Evolutionary conservation across 2,113 vertebrate species (phyloP).

Genomic region (Hylia prasina): DNA sequence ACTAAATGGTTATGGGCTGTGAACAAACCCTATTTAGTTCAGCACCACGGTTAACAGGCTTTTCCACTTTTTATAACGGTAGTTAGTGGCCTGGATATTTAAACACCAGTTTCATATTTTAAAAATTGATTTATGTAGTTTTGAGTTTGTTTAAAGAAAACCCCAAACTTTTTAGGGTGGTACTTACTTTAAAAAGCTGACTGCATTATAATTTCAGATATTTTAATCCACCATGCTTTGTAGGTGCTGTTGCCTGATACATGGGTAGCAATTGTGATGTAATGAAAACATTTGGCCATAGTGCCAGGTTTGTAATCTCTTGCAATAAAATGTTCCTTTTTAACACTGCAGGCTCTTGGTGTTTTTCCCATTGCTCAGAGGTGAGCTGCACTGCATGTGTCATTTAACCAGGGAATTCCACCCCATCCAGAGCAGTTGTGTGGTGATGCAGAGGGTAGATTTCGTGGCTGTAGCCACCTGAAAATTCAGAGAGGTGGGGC

Average conservation of each 20-base stretch:
- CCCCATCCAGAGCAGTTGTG: too few species aligned
- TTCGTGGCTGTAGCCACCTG: not conserved
- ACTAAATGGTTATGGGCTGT: not conserved
- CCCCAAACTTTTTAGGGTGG: not conserved
- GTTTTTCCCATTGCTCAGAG: not conserved
- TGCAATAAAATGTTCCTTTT: conserved; percentile 62
- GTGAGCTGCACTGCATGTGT: fast-evolving
- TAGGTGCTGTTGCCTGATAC: conserved; percentile 45
- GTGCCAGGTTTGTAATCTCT: conserved; percentile 52
- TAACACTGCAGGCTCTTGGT: conserved; percentile 23
- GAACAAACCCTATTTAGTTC: not conserved
- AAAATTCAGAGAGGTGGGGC: not conserved
- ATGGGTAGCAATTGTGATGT: conserved; percentile 49
- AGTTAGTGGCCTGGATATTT: not conserved
- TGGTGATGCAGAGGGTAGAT: not conserved
- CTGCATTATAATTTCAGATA: conserved; percentile 7
- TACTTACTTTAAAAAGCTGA: not conserved
- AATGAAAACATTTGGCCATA: conserved; percentile 22
- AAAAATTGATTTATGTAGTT: not conserved
- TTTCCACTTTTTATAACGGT: not conserved
- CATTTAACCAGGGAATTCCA: fast-evolving
- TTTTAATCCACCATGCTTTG: conserved; percentile 14
- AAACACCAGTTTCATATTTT: not conserved
- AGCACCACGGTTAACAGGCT: not conserved
- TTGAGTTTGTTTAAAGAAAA: not conserved